Base-by-base conservation (phyloP, 2,797 vertebrate species). In the Chloroceryle inda region DNA sequence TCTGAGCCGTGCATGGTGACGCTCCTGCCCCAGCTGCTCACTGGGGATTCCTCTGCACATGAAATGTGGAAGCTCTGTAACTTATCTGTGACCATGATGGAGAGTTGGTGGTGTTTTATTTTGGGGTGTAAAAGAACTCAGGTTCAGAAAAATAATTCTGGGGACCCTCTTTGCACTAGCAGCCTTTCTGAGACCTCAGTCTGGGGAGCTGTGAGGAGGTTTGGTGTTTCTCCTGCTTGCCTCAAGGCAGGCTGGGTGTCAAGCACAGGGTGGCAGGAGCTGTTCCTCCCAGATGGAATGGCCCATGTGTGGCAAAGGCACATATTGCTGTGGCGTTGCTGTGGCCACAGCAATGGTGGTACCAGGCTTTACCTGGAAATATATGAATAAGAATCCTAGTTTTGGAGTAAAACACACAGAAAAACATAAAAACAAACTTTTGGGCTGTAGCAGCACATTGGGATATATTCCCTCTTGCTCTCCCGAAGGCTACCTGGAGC, bases 201-300 rank as follows among this genome's bases (percentile, higher is more conserved):
- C 31, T 55, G 63, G 17, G 33, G 9, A 40, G 2, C 44, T 77
- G 52, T 18, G 77, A 40, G 18, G 38, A 81, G 31, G 33, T 55
- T 40, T 27, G 13, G 7, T 35, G 16, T 66, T 93, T 61, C 64
- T 88, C 37, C 23, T 50, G 38, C n/a, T 77, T 91, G 50, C 18
- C 17, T 21, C 12, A 31, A 13, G 27, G 33, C 15, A 27, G 21
- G 19, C 35, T 45, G 8, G 37, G 23, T 24, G 3, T 72, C 74
- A 35, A 78, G 9, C 7, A 18, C 22, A 58, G 42, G 38, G n/a
- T 64, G 61, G 29, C 38, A 59, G 45, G 6, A 88, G 18, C 21
- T 4, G 0, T 63, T 53, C 38, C 24, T 49, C 11, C 38, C 0
- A 3, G 16, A 11, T 0, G 0, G 4, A 14, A n/a, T 56, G 52